Evolutionary conservation across 2,797 vertebrate genomes (phyloP), one percentile per base, ranked within the genome.

Genomic region (Sebastes aleutianus): DNA sequence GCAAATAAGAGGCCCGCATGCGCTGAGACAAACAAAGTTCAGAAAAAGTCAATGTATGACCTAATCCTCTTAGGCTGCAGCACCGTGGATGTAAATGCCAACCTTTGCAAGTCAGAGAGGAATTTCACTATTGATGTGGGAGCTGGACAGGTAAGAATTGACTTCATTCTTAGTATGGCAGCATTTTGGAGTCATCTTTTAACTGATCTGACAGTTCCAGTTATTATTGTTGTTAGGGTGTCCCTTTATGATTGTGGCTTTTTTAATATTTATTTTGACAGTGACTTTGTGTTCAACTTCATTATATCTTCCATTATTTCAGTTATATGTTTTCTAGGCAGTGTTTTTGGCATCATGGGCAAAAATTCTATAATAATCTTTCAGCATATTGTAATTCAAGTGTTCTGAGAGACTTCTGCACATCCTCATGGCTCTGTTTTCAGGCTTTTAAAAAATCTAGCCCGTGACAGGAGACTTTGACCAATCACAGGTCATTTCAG

Each of bases 31-130:
- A 94, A 93, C 91, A 95, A 92, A 93, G 87, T 92, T 93, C 83
- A 85, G 50, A 92, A 92, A 94, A 94, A 92, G 91, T 94, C 93
- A 87, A 94, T 93, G 90, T 90, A 82, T 92, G 91, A 92, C 90
- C 90, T 93, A 93, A 94, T 94, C 92, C 89, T 94, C 79, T 90
- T 76, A 80, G 87, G 89, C 89, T 78, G 85, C 54, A 82, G 87
- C 84, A 85, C 59, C 61, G 88, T 79, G 80, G 85, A 93, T 93
- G 91, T 90, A 95, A 95, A 94, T 94, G 92, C 88, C 92, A 94
- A 94, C 88, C 90, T 91, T 91, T 92, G 80, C 84, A 90, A 90
- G 83, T 91, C 93, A 91, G 78, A 90, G 84, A 93, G 91, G 91
- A 94, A 92, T 95, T 91, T 92, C 87, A 87, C 89, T 93, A 93